Conservation (phyloP, 2,113 vertebrate genomes). For the Colossoma macropomum region DNA sequence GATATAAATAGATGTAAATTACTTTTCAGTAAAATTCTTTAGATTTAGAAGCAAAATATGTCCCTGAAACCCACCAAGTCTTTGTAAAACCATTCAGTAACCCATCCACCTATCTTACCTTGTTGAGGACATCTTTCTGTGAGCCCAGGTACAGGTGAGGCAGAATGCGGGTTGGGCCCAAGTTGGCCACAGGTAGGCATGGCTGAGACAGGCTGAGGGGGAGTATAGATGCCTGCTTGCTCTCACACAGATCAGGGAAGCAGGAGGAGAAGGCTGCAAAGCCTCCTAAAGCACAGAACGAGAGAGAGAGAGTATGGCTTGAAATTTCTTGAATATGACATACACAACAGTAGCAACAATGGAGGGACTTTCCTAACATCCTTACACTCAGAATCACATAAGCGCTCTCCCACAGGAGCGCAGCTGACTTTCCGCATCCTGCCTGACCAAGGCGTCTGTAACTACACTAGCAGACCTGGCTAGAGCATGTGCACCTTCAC, state of each 20-base stretch:
- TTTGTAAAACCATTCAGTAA: not conserved
- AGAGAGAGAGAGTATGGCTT: not conserved
- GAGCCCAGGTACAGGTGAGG: constrained; percentile 97
- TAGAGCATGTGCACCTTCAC: not conserved
- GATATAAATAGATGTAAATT: no score
- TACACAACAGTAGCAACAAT: constrained; percentile 38
- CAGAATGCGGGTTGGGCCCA: constrained; percentile 93
- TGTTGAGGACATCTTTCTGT: constrained; percentile 96
- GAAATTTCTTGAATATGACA: not conserved
- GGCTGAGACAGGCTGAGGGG: constrained; percentile 97
- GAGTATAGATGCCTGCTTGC: constrained; percentile 86
- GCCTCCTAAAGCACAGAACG: constrained; percentile 78
- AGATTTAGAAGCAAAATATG: not conserved
- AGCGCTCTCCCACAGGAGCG: constrained; percentile 23
- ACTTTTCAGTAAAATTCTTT: not conserved
- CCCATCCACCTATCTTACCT: constrained; percentile 73
- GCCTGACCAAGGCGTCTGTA: constrained; percentile 5
- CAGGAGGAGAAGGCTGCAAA: constrained; percentile 97
- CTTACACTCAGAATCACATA: constrained; percentile 4
- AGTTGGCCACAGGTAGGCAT: constrained; percentile 89
- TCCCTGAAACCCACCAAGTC: not conserved
- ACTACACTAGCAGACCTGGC: constrained; percentile 9
- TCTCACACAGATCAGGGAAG: constrained; percentile 93
- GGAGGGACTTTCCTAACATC: constrained; percentile 53
- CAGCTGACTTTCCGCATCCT: constrained; percentile 44